A percentile compares a stretch with the other conserved stretches of the same genome.
Conservation (phyloP, 2,113 vertebrate genomes). For the Rhagologus leucostigma region DNA sequence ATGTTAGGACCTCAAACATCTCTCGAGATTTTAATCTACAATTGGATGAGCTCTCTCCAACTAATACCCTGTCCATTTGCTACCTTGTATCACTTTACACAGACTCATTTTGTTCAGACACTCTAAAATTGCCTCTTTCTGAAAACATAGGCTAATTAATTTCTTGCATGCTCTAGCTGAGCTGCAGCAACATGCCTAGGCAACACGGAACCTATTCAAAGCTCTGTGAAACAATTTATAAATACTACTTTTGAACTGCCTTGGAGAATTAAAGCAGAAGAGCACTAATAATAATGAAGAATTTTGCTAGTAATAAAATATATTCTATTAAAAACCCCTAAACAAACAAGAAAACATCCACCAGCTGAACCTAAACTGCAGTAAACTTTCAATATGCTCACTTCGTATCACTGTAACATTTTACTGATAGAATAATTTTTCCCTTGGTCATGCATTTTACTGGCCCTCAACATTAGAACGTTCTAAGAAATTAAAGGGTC, state of each 20-base stretch:
- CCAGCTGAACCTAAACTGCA: background rate
- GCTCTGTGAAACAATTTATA: background rate
- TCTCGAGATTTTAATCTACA: background rate
- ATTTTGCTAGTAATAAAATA: background rate
- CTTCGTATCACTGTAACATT: background rate
- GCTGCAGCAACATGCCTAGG: background rate
- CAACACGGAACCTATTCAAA: background rate
- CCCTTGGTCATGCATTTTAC: background rate
- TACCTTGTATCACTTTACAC: background rate
- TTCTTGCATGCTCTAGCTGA: background rate
- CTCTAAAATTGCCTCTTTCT: background rate
- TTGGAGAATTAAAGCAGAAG: background rate
- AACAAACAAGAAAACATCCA: background rate
- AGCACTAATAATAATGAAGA: background rate
- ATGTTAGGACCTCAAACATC: background rate
- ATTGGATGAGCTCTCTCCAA: background rate
- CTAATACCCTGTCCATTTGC: background rate
- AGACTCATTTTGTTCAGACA: background rate
- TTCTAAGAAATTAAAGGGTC: slow-evolving; percentile 20
- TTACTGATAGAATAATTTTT: background rate
- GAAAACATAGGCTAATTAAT: background rate
- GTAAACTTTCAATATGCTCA: background rate
- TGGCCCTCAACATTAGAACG: background rate
- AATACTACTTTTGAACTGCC: background rate
- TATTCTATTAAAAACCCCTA: background rate